These are phyloP conservation scores for Mustela lutreola DNA, from an alignment of 2,113 vertebrate species.

Conservation along the genomic window DNA sequence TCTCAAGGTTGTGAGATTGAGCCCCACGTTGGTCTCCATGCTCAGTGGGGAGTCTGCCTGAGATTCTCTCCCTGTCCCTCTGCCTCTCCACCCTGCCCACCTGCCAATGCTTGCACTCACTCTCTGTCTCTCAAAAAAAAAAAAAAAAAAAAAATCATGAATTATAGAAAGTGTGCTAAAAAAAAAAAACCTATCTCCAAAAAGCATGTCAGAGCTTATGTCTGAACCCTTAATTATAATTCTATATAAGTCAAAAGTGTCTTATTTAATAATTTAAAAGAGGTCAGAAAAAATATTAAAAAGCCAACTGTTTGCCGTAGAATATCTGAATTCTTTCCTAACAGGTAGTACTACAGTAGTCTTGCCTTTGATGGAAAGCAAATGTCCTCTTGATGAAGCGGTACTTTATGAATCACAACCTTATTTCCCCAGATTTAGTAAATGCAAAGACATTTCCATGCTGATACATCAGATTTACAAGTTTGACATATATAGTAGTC, in stretches of 20 bases:
- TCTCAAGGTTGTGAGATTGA: no score
- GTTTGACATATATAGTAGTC: constrained; percentile 67
- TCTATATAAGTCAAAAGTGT: not conserved
- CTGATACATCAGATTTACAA: constrained; percentile 54
- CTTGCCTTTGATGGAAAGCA: constrained; percentile 53
- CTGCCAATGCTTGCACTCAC: no score
- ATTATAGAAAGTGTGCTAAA: not conserved
- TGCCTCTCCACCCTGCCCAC: no score
- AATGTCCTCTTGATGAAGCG: constrained; percentile 1
- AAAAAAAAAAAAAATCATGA: not conserved
- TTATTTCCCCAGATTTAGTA: not conserved
- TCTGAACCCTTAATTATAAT: not conserved
- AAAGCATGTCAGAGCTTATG: not conserved
- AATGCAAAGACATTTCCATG: constrained; percentile 64
- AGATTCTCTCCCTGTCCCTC: no score
- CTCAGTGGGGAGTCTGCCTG: no score
- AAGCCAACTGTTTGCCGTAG: not conserved
- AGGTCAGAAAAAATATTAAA: not conserved
- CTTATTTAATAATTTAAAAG: constrained; percentile 17
- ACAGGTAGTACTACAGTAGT: not conserved
- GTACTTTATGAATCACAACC: constrained; percentile 42
- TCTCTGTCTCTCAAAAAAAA: no score
- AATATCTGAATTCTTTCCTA: not conserved
- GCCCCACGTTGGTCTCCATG: no score
- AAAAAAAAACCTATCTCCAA: not conserved